Evolutionary conservation across 2,888 invertebrate genomes (phyloP), one percentile per base, ranked within the genome.

Genomic region (Hylaea fasciaria): DNA sequence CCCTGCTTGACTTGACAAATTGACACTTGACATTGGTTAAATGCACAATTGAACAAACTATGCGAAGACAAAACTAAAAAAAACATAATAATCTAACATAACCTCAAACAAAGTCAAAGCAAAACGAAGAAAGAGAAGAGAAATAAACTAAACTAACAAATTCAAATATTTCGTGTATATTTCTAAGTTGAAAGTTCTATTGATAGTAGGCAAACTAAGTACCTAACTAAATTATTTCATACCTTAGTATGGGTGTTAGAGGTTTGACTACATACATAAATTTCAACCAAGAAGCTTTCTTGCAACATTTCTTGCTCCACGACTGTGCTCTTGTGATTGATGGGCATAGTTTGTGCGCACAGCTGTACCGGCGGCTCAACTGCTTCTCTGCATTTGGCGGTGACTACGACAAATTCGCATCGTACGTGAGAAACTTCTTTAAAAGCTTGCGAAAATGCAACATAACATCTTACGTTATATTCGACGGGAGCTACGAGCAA

Each of bases 241-340:
- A 13, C 28, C 49, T 54, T 48, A 78, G 48, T 53, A 90, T 98
- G 98, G 98, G 98, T 10, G 95, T 98, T 7, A 93, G 94, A 55
- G 98, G 98, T 40, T 89, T 98, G 60, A 97, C 97, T 12, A 96
- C 96, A 0, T 97, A 95, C 71, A 95, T 97, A 64, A 94, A 94
- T 35, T 92, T 92, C 64, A 93, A 95, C 73, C 93, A 95, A 29
- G 93, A 95, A 64, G 83, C 89, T 40, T 96, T 95, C 76, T 88
- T 97, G 46, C 92, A 94, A 74, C 80, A 93, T 9, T 93, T 93
- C 72, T 90, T 94, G 64, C 88, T 97, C 9, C 94, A 95, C 68
- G 94, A 96, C 73, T 93, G 94, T 13, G 92, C 93, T 68, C 81
- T 97, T 13, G 94, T 97, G 2, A 94, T 98, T 45, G 98, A 98